These are phyloP conservation scores for Leucosticte australis DNA, from an alignment of 2,113 vertebrate species.

Conservation along the genomic window DNA sequence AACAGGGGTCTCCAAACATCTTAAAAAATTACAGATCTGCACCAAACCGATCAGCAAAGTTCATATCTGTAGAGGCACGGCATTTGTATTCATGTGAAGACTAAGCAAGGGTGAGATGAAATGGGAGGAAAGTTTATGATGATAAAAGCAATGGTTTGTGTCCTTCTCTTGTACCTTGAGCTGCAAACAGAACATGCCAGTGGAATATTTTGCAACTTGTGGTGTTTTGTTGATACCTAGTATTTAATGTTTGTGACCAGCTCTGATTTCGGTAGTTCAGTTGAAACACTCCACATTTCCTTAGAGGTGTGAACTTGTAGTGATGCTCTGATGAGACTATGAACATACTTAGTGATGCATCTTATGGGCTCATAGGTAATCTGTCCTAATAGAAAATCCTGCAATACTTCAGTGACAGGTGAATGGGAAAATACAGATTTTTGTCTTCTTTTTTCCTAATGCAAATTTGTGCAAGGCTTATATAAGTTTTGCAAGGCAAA, in stretches of 20 bases:
- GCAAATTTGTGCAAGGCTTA: neutral
- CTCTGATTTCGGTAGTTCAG: fast-evolving
- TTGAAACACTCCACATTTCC: neutral
- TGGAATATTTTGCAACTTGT: neutral
- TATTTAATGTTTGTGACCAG: neutral
- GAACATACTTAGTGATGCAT: neutral
- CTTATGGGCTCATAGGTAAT: neutral
- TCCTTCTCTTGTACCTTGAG: neutral
- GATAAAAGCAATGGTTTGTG: neutral
- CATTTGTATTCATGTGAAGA: neutral
- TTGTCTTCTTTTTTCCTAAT: neutral
- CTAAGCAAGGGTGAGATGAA: neutral
- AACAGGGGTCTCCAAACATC: neutral
- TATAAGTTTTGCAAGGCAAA: neutral
- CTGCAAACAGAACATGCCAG: neutral
- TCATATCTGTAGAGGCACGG: fast-evolving
- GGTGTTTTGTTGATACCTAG: neutral
- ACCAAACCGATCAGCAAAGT: neutral
- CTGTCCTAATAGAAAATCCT: neutral
- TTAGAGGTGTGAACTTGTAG: neutral
- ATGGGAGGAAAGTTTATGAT: neutral
- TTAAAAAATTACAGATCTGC: neutral
- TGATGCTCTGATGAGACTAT: neutral
- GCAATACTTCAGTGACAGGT: neutral
- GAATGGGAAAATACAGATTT: neutral